phyloP scores from a whole-genome alignment of 2,113 vertebrate species.

The Anoura caudifer region DNA sequence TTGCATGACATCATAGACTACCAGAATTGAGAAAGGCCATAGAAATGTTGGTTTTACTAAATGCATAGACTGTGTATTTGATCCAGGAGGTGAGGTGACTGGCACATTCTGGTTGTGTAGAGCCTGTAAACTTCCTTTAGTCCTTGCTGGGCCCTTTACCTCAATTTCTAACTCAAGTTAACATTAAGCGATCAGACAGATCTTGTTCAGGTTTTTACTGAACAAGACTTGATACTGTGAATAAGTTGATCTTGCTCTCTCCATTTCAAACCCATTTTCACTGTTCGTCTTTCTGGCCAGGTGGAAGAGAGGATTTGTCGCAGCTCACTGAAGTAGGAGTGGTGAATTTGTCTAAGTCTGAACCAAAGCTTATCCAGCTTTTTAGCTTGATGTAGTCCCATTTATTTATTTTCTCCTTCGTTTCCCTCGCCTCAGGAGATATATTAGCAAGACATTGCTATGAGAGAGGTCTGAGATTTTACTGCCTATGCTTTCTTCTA shows the following conservation, averaged over 20 bases:
- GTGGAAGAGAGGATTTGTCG: neutral
- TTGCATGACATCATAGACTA: neutral
- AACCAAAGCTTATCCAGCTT: neutral
- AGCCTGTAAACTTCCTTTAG: neutral
- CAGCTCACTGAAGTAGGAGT: neutral
- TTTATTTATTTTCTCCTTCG: too few species aligned
- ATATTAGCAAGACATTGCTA: too few species aligned
- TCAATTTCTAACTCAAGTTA: constrained; percentile 6
- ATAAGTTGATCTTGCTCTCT: neutral
- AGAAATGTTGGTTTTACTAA: neutral
- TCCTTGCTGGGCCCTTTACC: neutral
- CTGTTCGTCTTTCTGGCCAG: neutral
- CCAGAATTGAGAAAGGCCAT: neutral
- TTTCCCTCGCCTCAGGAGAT: too few species aligned
- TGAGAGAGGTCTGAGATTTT: too few species aligned
- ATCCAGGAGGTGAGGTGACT: neutral
- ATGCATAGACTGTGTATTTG: neutral
- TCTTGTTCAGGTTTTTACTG: neutral
- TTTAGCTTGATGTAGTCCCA: too few species aligned
- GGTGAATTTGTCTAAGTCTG: neutral
- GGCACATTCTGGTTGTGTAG: neutral
- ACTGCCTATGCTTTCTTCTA: too few species aligned
- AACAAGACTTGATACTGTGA: neutral
- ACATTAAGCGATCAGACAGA: neutral
- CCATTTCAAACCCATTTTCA: neutral